Conservation (phyloP, 2,797 vertebrate genomes). For the Anguilla obscura region DNA sequence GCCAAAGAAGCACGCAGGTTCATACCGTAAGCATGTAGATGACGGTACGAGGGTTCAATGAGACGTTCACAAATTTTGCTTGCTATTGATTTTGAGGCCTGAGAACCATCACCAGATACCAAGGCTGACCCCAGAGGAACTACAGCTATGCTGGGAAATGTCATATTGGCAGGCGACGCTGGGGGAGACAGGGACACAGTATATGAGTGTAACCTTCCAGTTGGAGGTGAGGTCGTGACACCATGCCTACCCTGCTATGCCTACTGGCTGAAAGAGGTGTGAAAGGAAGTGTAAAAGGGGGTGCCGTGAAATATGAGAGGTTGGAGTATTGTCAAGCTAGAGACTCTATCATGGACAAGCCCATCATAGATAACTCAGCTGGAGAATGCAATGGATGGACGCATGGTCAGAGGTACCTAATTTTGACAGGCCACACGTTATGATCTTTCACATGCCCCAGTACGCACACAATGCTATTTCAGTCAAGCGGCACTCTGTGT, state of each 20-base stretch:
- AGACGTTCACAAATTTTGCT: not conserved
- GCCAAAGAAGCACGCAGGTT: not conserved
- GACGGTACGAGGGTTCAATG: not conserved
- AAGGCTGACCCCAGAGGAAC: constrained; percentile 54
- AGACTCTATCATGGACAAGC: constrained; percentile 45
- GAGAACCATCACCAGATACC: constrained; percentile 47
- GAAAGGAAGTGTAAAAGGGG: constrained; percentile 7
- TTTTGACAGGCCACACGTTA: not conserved
- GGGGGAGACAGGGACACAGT: constrained; percentile 18
- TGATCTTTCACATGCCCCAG: not conserved
- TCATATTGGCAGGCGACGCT: constrained; percentile 53
- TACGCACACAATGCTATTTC: not conserved
- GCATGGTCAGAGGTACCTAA: not conserved
- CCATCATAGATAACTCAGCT: constrained; percentile 40
- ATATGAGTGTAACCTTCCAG: constrained; percentile 33
- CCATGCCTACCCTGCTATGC: constrained; percentile 17
- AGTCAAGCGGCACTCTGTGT: not conserved
- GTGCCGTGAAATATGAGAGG: constrained; percentile 53
- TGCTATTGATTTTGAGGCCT: constrained; percentile 42
- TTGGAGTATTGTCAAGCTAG: constrained; percentile 40
- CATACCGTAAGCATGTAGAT: not conserved
- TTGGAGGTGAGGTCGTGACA: constrained; percentile 42
- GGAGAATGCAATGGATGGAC: constrained; percentile 16
- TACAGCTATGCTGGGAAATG: constrained; percentile 53
- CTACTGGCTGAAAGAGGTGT: constrained; percentile 15